Evolutionary conservation across 2,797 vertebrate species (phyloP).

Genomic region (Megaceryle alcyon): DNA sequence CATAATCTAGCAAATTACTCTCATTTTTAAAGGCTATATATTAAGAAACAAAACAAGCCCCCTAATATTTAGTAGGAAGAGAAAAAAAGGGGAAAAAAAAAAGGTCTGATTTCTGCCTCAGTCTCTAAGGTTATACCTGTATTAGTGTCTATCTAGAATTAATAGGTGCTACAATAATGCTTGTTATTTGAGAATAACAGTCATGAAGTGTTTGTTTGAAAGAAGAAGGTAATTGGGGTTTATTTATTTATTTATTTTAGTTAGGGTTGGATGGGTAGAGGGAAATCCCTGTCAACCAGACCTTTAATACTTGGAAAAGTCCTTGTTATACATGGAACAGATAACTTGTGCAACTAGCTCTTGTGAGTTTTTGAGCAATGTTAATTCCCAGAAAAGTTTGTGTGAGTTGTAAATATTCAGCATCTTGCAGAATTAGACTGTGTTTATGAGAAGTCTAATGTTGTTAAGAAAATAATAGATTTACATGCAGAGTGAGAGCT

Average conservation of each 20-base stretch:
- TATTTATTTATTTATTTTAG: not conserved
- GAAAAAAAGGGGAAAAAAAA: not conserved
- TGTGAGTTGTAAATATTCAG: not conserved
- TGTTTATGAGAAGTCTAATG: slow-evolving; percentile 11
- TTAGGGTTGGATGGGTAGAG: not conserved
- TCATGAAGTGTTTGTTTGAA: not conserved
- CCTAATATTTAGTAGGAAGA: slow-evolving; percentile 8
- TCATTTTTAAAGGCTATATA: slow-evolving; percentile 1
- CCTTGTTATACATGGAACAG: not conserved
- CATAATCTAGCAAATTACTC: slow-evolving; percentile 19
- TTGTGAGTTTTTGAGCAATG: not conserved
- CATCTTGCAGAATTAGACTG: slow-evolving; percentile 9
- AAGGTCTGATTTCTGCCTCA: not conserved
- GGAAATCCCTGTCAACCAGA: not conserved
- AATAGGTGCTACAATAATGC: not conserved
- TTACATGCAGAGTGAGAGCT: not conserved
- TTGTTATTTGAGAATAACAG: not conserved
- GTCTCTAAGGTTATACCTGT: not conserved
- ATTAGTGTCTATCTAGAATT: not conserved
- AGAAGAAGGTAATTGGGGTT: not conserved
- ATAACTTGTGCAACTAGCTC: not conserved
- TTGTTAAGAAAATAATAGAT: slow-evolving; percentile 46
- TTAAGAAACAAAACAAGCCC: not conserved
- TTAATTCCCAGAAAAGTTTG: not conserved
- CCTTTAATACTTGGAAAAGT: not conserved